These are phyloP conservation scores for Hermaeophaga mercurialis DNA, from an alignment of 2,888 invertebrate genomes.

Conservation along the genomic window DNA sequence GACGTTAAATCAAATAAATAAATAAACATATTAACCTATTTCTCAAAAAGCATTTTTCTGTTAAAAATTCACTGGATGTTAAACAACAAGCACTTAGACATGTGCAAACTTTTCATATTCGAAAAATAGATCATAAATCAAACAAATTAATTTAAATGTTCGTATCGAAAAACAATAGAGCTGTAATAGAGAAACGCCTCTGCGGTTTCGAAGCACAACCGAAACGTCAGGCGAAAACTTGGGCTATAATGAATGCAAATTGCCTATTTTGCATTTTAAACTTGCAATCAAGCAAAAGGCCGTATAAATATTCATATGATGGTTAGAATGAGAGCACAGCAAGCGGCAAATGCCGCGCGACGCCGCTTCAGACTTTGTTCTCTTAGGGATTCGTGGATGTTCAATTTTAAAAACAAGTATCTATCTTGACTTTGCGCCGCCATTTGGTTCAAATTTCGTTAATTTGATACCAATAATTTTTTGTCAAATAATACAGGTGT, in stretches of 20 bases:
- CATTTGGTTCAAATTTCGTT: slow-evolving; percentile 13
- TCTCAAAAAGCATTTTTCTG: too few species aligned
- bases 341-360: slow-evolving; percentile 4
- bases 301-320: slow-evolving; percentile 56
- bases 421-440: neutral
- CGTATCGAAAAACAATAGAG: too few species aligned
- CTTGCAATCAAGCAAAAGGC: slow-evolving; percentile 56
- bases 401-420: slow-evolving; percentile 17
- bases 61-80: too few species aligned
- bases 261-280: slow-evolving; percentile 58
- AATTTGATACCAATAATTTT: too few species aligned
- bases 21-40: too few species aligned
- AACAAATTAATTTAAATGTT: too few species aligned
- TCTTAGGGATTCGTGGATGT: slow-evolving; percentile 19
- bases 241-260: slow-evolving; percentile 54
- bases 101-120: too few species aligned
- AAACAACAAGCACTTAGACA: too few species aligned
- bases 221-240: slow-evolving; percentile 38
- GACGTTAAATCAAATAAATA: too few species aligned
- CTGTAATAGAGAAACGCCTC: slow-evolving; percentile 12
- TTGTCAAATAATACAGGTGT: too few species aligned
- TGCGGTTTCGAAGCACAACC: slow-evolving; percentile 29
- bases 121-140: too few species aligned
- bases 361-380: slow-evolving; percentile 11
- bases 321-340: slow-evolving; percentile 30